Evolutionary conservation across 2,797 vertebrate species (phyloP), one percentile per base, ranked within the genome.

Genomic region (Cygnus olor): DNA sequence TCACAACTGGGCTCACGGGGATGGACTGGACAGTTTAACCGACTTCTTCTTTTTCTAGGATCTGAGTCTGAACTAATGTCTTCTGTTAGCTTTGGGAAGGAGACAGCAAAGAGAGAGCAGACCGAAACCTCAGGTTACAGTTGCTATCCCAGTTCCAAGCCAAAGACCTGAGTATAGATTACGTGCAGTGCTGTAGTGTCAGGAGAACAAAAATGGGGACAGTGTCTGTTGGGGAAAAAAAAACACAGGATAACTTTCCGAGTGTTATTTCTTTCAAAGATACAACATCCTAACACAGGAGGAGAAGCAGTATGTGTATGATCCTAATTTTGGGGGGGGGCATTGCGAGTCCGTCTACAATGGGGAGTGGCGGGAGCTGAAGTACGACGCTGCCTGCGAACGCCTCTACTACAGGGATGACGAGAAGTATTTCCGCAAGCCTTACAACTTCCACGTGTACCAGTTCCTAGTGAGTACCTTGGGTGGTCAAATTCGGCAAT

Each of bases 311-410:
- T 96, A 82, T 2, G 88, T 99, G 5, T 98, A 99, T 0, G 99
- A 99, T 45, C 97, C 97, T 0, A 92, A 19, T 1, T 99, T 98
- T 94, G 99, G 97, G 17, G 99, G 99, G 12, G 99, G 99, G 51
- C 45, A 96, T 38, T 99, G 99, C 95, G 99, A 99, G 95, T 98
- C 97, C 0, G 98, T 99, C 53, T 99, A 99, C 79, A 99, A 99
- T 0, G 99, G 99, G 4, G 99, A 99, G 64, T 99, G 99, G 99
- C 98, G 98, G 80, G 98, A 98, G 80, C 98, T 99, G 85, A 97
- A 78, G 5, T 99, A 99, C 0, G 98, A 99, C 3, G 47, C 98
- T 0, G 80, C 97, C 45, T 99, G 99, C 34, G 99, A 99, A 92
- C 98, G 73, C 15, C 97, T 99, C 70, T 97, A 98, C 88, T 99